Conservation (phyloP, 2,888 invertebrate species). For the Cactoblastis cactorum region DNA sequence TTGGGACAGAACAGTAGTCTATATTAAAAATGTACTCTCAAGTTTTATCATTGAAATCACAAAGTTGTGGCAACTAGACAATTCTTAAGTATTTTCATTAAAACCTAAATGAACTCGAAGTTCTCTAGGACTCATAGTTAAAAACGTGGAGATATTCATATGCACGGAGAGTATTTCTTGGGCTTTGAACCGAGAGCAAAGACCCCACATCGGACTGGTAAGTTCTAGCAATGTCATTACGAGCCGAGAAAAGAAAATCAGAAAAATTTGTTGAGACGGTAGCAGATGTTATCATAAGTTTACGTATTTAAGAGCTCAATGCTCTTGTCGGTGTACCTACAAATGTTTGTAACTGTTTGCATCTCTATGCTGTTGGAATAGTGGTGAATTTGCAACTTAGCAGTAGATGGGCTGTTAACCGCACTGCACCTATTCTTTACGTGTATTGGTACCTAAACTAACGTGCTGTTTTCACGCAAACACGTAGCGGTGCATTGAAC, state of each 20-base stretch:
- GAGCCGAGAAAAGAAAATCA: background rate
- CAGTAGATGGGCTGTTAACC: too few species aligned
- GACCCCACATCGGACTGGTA: background rate
- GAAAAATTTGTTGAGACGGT: slow-evolving; percentile 4
- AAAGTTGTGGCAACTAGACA: background rate
- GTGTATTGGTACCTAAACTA: too few species aligned
- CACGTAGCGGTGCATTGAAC: too few species aligned
- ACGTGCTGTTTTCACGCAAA: too few species aligned
- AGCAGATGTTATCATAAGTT: background rate
- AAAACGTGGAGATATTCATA: slow-evolving; percentile 2
- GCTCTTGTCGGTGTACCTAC: too few species aligned
- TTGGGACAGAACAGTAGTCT: too few species aligned
- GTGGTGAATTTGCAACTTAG: too few species aligned
- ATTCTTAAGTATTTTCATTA: background rate
- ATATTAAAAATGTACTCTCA: too few species aligned
- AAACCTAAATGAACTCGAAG: background rate
- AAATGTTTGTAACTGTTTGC: too few species aligned
- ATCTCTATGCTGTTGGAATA: too few species aligned
- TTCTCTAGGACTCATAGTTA: slow-evolving; percentile 3
- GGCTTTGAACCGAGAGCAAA: background rate
- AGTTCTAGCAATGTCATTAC: slow-evolving; percentile 4
- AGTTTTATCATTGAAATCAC: background rate
- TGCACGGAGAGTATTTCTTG: slow-evolving; percentile 2
- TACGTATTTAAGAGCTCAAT: background rate
- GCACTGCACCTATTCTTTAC: too few species aligned